phyloP scores from a whole-genome alignment of 2,113 vertebrate genomes.

The Amphiprion ocellaris region DNA sequence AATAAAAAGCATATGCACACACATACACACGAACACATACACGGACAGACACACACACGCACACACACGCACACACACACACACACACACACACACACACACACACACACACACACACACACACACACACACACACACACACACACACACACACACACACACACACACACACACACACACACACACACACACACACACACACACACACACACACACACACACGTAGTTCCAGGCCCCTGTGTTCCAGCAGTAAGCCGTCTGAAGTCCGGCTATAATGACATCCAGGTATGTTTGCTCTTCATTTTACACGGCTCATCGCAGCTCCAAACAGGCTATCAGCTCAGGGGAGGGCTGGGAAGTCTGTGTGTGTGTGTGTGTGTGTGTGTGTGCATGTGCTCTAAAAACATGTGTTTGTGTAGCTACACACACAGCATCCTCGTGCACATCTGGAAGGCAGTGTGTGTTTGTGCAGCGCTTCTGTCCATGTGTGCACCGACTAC shows the following conservation, averaged over 20 bases:
- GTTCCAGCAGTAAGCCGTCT: slow-evolving; percentile 61
- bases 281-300: slow-evolving; percentile 84
- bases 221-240: slow-evolving; percentile 12
- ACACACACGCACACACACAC: slow-evolving; percentile 13
- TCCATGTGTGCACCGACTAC: background rate
- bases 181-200: slow-evolving; percentile 17
- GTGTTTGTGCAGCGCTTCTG: background rate
- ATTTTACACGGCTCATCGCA: slow-evolving; percentile 81
- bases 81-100: slow-evolving; percentile 14
- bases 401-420: slow-evolving; percentile 12
- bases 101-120: slow-evolving; percentile 19
- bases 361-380: background rate
- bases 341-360: background rate
- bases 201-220: slow-evolving; percentile 21
- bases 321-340: slow-evolving; percentile 68
- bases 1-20: slow-evolving; percentile 56
- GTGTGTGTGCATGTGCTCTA: slow-evolving; percentile 20
- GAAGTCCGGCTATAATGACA: slow-evolving; percentile 76
- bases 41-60: slow-evolving; percentile 10
- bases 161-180: background rate
- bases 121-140: slow-evolving; percentile 15
- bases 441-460: slow-evolving; percentile 38
- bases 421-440: background rate
- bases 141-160: slow-evolving; percentile 13
- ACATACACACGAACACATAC: background rate